Conservation (phyloP, 2,797 vertebrate genomes). For the Mergus octosetaceus region DNA sequence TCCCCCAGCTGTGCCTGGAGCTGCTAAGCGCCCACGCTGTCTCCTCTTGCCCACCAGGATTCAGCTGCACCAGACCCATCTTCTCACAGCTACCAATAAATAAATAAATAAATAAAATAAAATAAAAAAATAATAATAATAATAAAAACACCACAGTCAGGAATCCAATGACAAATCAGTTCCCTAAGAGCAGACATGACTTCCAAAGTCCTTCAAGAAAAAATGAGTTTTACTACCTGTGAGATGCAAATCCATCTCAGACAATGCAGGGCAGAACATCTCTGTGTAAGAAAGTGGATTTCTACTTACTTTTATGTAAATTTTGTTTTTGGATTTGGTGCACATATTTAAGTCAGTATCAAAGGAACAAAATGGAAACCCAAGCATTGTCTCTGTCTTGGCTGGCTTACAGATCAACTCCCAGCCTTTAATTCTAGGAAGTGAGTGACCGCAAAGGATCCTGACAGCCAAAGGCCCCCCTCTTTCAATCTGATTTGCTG, state of each 20-base stretch:
- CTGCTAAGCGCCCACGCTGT: fast-evolving
- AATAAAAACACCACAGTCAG: not conserved
- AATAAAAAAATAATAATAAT: too few species aligned
- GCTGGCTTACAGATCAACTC: constrained; percentile 42
- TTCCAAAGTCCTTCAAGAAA: not conserved
- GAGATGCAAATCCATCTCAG: not conserved
- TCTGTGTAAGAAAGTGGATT: not conserved
- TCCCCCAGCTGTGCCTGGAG: not conserved
- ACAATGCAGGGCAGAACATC: not conserved
- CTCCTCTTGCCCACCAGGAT: not conserved
- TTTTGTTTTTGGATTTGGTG: constrained; percentile 2
- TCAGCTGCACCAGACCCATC: not conserved
- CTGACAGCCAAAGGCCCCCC: not conserved
- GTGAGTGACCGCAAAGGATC: not conserved
- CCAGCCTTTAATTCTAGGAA: constrained; percentile 58
- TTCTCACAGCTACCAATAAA: not conserved
- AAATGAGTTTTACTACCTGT: not conserved
- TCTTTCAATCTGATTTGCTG: not conserved
- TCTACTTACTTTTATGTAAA: not conserved
- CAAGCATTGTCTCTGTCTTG: constrained; percentile 14
- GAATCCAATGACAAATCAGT: not conserved
- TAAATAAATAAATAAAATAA: too few species aligned
- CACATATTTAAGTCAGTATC: not conserved
- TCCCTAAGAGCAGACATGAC: not conserved
- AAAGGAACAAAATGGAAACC: constrained; percentile 49